These are phyloP conservation scores for Drosophila miranda DNA, from an alignment of 1,140 invertebrate species.

Conservation along the genomic window DNA sequence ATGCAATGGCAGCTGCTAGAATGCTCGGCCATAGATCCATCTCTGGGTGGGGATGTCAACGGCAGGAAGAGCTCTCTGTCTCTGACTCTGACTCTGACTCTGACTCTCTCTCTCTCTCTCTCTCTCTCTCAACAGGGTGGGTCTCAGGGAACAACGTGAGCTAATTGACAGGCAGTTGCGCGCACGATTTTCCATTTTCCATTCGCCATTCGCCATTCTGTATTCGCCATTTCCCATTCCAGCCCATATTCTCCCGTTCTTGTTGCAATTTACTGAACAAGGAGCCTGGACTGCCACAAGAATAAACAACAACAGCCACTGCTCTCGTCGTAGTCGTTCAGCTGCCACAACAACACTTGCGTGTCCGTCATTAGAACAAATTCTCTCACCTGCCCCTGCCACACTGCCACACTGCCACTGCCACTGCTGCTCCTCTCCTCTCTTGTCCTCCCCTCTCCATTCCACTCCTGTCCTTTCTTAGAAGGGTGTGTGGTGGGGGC, in stretches of 20 bases:
- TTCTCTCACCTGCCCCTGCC: conserved; percentile 68
- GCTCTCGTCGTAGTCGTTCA: background rate
- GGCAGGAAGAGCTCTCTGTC: conserved; percentile 12
- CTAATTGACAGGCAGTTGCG: conserved; percentile 77
- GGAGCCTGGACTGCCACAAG: conserved; percentile 35
- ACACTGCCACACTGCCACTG: background rate
- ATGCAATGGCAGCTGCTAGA: conserved; percentile 34
- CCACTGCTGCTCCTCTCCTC: background rate
- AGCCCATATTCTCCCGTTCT: conserved; percentile 8
- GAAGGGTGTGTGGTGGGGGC: no score
- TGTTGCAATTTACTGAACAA: conserved; percentile 62
- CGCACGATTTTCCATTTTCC: conserved; percentile 55
- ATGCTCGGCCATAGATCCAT: conserved; percentile 13
- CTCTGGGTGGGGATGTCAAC: conserved; percentile 18
- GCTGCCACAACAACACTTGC: conserved; percentile 55
- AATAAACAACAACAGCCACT: conserved; percentile 22
- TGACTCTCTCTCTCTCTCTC: background rate
- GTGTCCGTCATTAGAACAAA: conserved; percentile 81
- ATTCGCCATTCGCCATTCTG: conserved; percentile 13
- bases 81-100: background rate
- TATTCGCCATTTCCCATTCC: background rate
- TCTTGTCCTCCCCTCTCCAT: no score
- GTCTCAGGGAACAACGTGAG: conserved; percentile 51
- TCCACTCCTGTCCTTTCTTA: no score
- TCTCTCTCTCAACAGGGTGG: no score